Evolutionary conservation across 92 coral and sea anemone species (phyloP), one percentile per base, ranked within the genome.

Genomic region (Virgularia gustaviana): DNA sequence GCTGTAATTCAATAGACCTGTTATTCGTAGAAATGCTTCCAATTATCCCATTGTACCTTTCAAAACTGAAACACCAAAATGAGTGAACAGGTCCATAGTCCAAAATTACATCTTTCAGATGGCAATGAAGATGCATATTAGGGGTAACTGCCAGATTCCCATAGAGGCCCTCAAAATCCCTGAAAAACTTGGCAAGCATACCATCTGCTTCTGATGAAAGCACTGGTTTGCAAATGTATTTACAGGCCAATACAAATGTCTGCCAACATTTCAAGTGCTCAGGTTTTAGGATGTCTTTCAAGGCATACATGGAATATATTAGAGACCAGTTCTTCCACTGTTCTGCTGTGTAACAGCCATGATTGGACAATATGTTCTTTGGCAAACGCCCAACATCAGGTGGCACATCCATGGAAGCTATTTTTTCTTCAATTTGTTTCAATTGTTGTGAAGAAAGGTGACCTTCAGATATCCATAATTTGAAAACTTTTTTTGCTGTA

Each of bases 331-430:
- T 58, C 37, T 58, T 58, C 65, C 65, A 58, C 13, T 58, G 65
- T 5, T 78, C 86, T 0, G 88, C 88, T 0, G 95, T 84, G 85
- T 58, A 84, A 3, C 76, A 76, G 20, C 89, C 87, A 70, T 85
- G 77, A 37, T 88, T 85, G 0, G 88, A 76, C 9, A 76, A 47
- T 0, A 87, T 87, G 4, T 87, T 80, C 2, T 79, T 81, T 10
- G 84, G 92, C 0, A 84, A 63, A 37, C 84, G 70, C 33, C 92
- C 91, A 2, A 80, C 38, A 29, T 87, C 79, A 11, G 83, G 70
- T 0, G 77, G 83, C 32, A 78, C 78, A 13, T 78, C 49, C 78
- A 78, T 70, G 11, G 36, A 35, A 0, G 38, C 78, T 19, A 66
- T 47, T 38, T 77, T 30, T 58, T 27, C 39, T 41, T 74, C 79